These are phyloP conservation scores for Helicoverpa zea DNA, from an alignment of 1,140 invertebrate species.

Conservation along the genomic window DNA sequence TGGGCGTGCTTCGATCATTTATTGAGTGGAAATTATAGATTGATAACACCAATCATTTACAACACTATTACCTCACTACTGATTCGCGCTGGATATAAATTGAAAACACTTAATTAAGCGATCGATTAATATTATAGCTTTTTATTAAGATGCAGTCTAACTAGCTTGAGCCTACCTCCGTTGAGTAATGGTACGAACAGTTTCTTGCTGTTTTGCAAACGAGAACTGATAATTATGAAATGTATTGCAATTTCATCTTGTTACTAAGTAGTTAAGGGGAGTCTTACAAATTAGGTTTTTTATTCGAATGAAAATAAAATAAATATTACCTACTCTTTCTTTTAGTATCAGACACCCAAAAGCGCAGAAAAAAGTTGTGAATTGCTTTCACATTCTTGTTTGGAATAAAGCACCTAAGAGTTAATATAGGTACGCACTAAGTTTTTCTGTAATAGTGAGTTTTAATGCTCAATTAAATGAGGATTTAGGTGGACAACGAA, in stretches of 20 bases:
- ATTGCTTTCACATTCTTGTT: too few species aligned
- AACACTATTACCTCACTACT: slow-evolving; percentile 57
- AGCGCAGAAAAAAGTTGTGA: too few species aligned
- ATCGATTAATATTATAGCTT: slow-evolving; percentile 30
- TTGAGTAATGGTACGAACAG: slow-evolving; percentile 17
- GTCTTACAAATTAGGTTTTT: too few species aligned
- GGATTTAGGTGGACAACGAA: too few species aligned
- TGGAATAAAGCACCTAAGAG: too few species aligned
- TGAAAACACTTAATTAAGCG: slow-evolving; percentile 44
- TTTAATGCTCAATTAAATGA: too few species aligned
- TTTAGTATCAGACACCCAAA: too few species aligned
- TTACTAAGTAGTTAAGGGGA: too few species aligned
- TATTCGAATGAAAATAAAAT: too few species aligned
- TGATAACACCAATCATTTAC: slow-evolving; percentile 68
- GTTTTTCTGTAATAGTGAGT: too few species aligned
- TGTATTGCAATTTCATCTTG: background rate
- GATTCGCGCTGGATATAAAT: slow-evolving; percentile 66
- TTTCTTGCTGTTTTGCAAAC: slow-evolving; percentile 16
- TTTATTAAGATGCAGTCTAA: slow-evolving; percentile 27
- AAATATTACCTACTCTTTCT: too few species aligned
- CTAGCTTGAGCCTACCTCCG: background rate
- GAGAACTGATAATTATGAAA: background rate
- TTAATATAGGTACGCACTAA: too few species aligned
- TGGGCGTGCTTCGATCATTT: slow-evolving; percentile 62
- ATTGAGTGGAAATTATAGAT: slow-evolving; percentile 72